Base-by-base conservation (phyloP, 2,113 vertebrate genomes). In the Microcebus tavaratra region DNA sequence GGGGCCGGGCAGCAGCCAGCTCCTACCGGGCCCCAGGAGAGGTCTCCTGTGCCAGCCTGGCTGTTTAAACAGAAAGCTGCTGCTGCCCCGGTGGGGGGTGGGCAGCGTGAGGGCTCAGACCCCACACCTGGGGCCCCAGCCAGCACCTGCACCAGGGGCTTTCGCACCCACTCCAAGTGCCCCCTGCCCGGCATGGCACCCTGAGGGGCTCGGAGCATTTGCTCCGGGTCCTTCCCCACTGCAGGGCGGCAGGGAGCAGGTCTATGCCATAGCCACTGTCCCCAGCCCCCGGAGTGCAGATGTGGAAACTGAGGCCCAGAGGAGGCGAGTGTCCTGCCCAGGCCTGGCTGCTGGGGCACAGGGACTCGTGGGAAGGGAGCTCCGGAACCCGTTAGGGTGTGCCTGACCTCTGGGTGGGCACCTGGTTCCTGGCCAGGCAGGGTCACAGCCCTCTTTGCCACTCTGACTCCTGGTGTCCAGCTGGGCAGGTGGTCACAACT, bases 91-190 rank as follows among this genome's bases (percentile, higher is more conserved):
- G 17, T 20, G 31, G 42, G 27, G 57, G 55, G 14, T 3, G 20
- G 79, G 87, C 14, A 0, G 57, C 7, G 29, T 1, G 59, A 34
- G 8, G 55, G 6, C 45, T 42, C 78, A n/a, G 87, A 36, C 29
- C 17, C 29, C 39, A 48, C 20, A n/a, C 42, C 36, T 2, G 14
- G 31, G 50, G 8, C 13, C 15, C 27, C 15, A 29, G 8, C 42
- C n/a, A 0, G 20, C 25, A 55, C 39, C 1, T 29, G 34, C 73
- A 42, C 25, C 2, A 11, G 68, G 50, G 50, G 3, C 48, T 2
- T 36, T 27, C 5, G 42, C 23, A 3, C 2, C 15, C 67, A 5
- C 9, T 21, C 65, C 2, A 0, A 23, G 21, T 15, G 20, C 1
- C 6, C 14, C 10, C 48, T 15, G 63, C 76, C 10, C 5, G 20